Conservation (phyloP, 2,797 vertebrate species). For the Epinephelus awoara region DNA sequence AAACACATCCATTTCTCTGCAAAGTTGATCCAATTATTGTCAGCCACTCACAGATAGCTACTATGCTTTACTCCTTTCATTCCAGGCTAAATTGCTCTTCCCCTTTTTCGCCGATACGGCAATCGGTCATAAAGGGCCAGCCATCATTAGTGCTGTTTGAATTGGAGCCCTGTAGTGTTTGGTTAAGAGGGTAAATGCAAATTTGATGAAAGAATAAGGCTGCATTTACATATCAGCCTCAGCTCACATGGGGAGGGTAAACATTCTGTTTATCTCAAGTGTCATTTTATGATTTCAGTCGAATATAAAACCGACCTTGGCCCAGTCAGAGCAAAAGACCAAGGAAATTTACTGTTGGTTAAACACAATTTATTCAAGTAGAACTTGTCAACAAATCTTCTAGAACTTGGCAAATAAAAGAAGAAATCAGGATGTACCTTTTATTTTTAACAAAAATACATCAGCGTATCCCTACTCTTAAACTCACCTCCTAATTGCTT, state of each 20-base stretch:
- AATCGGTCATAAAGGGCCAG: constrained; percentile 97
- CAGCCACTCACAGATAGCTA: constrained; percentile 90
- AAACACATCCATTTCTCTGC: constrained; percentile 89
- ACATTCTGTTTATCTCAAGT: constrained; percentile 99
- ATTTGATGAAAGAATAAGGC: constrained; percentile 99
- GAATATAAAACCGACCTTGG: constrained; percentile 99
- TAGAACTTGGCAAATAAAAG: constrained; percentile 88
- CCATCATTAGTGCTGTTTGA: constrained; percentile 99
- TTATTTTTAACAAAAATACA: constrained; percentile 63
- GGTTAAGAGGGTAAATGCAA: constrained; percentile 99
- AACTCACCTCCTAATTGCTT: constrained; percentile 20
- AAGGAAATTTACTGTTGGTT: constrained; percentile 95
- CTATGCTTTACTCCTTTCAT: constrained; percentile 90
- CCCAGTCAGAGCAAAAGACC: constrained; percentile 92
- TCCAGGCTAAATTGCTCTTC: constrained; percentile 96
- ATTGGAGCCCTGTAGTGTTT: constrained; percentile 99
- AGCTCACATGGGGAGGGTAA: constrained; percentile 99
- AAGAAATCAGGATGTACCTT: constrained; percentile 69
- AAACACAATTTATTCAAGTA: constrained; percentile 93
- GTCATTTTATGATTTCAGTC: constrained; percentile 99
- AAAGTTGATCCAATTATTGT: constrained; percentile 97
- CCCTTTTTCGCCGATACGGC: constrained; percentile 92
- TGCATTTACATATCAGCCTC: constrained; percentile 99
- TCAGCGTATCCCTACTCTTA: constrained; percentile 59
- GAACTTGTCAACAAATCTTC: constrained; percentile 91